Base-by-base conservation (phyloP, 2,113 vertebrate species). In the Pelobates fuscus region DNA sequence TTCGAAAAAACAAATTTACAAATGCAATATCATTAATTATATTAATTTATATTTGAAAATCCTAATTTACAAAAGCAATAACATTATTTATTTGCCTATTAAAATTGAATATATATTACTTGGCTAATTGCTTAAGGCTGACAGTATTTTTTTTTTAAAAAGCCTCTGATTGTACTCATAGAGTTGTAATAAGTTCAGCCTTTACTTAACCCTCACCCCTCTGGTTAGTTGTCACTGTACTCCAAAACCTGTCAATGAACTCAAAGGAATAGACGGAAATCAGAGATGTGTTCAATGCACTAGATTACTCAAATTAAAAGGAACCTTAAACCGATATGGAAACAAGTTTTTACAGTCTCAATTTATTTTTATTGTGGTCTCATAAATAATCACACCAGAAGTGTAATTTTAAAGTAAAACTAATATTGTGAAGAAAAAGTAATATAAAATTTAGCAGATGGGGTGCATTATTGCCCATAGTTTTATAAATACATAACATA, bases 21-120 rank as follows among this genome's bases (percentile, higher is more conserved):
- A 92, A 92, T 85, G 86, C 88, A 91, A 89, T 89, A 88, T 82
- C 84, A 89, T 91, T 88, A 90, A 90, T 92, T 91, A 90, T 84
- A 84, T 74, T 90, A 88, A 92, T 92, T 93, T 92, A 89, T 89
- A 91, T 85, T 84, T 79, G 82, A 88, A 89, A 89, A 88, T 77
- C 84, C 84, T 89, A 90, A 90, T 89, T 49, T 91, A 88, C 88
- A 90, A 92, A 92, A 86, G 86, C 88, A 91, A 89, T 89, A 88
- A 83, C 84, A 89, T 91, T 88, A 92, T 93, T 92, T 90, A 93
- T 80, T 86, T 86, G 80, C 78, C 81, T 79, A 87, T 91, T 91
- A 91, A 88, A 81, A 63, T 67, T 78, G 84, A 84, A 86, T 87
- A 87, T 89, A 89, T 84, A 86, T 90, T 86, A 83, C 77, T 12